Conservation (phyloP, 23 tunicate genomes). For the Oikopleura dioica region DNA sequence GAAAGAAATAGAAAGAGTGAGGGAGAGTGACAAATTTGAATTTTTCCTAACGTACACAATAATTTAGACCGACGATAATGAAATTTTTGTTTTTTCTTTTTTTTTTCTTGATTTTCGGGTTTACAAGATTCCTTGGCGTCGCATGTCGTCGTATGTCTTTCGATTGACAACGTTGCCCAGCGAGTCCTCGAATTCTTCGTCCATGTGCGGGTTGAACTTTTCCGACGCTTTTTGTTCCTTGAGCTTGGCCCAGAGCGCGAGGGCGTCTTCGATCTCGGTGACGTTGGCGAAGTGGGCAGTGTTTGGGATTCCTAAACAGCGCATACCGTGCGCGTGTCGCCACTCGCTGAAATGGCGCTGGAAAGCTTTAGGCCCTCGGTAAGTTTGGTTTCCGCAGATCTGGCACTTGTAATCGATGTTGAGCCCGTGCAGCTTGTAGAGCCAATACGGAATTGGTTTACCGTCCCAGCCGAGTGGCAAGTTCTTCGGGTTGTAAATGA, state of each 20-base stretch:
- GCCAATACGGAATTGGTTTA: slow-evolving; percentile 97
- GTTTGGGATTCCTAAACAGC: slow-evolving; percentile 95
- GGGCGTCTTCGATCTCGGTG: slow-evolving; percentile 88
- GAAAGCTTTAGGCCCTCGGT: slow-evolving; percentile 90
- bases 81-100: no score
- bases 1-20: no score
- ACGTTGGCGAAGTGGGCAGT: slow-evolving; percentile 99
- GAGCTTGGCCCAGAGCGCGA: slow-evolving; percentile 81
- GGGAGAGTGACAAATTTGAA: no score
- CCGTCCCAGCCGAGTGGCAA: slow-evolving; percentile 98
- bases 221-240: slow-evolving; percentile 50
- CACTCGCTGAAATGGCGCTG: slow-evolving; percentile 89
- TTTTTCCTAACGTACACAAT: no score
- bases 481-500: slow-evolving; percentile 87
- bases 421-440: slow-evolving; percentile 83
- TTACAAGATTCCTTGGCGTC: slow-evolving; percentile 65
- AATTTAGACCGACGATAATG: no score
- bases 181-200: slow-evolving; percentile 78
- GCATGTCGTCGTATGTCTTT: slow-evolving; percentile 65
- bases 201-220: slow-evolving; percentile 83
- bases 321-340: slow-evolving; percentile 98
- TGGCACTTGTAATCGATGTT: slow-evolving; percentile 89
- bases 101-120: no score
- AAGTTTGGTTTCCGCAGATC: slow-evolving; percentile 90
- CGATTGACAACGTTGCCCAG: slow-evolving; percentile 80